Evolutionary conservation across 2,797 vertebrate genomes (phyloP).

Genomic region (Crocidura indochinensis): DNA sequence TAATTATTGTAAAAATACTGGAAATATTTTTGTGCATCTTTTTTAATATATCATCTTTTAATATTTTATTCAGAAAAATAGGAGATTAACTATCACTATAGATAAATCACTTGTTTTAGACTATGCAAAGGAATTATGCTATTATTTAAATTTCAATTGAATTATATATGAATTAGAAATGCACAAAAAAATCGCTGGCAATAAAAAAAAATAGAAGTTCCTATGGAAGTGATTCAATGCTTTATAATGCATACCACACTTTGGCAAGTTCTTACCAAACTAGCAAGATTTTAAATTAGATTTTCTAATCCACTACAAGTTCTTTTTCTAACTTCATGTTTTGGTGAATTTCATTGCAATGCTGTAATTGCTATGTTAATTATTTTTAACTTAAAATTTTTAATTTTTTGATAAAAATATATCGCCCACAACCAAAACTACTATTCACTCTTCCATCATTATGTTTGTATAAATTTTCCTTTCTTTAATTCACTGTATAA

Average conservation of each 20-base stretch:
- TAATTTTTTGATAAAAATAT: not conserved
- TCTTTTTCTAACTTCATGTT: not conserved
- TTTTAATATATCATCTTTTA: not conserved
- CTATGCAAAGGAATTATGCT: not conserved
- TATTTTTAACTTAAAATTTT: not conserved
- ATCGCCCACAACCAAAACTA: not conserved
- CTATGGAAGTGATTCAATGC: not conserved
- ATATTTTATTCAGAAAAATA: conserved; percentile 29
- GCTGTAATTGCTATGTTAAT: conserved; percentile 5
- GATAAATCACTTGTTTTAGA: conserved; percentile 13
- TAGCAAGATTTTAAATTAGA: not conserved
- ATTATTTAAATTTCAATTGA: not conserved
- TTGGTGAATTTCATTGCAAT: not conserved
- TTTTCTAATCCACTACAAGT: not conserved
- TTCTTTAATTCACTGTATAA: not conserved
- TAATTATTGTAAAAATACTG: no score
- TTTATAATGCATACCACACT: not conserved
- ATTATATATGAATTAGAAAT: not conserved
- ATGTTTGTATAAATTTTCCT: not conserved
- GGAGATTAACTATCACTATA: not conserved
- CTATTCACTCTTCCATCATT: not conserved
- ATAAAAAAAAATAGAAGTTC: not conserved
- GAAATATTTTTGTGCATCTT: not conserved
- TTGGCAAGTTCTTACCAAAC: not conserved
- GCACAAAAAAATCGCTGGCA: not conserved